Conservation (phyloP, 2,797 vertebrate genomes). For the Malacoctenus gilli region DNA sequence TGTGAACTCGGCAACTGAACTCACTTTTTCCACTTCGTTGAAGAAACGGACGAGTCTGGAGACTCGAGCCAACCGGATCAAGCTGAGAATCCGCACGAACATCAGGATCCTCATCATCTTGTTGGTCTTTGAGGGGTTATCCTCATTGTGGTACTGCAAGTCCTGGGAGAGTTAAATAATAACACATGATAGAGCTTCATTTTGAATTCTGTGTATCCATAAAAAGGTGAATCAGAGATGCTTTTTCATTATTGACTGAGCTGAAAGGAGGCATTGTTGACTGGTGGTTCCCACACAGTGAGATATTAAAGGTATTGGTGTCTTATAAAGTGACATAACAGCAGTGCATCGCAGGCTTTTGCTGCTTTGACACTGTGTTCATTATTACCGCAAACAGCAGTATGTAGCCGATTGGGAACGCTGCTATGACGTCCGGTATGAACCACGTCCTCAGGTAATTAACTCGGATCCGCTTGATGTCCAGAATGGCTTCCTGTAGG, state of each 20-base stretch:
- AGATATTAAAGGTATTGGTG: too few relatives aligned
- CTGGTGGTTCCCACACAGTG: too few relatives aligned
- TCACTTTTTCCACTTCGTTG: constrained; percentile 84
- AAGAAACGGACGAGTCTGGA: constrained; percentile 82
- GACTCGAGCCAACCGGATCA: constrained; percentile 80
- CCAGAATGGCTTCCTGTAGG: constrained; percentile 80
- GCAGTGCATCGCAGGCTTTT: constrained; percentile 11
- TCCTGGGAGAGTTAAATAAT: constrained; percentile 62
- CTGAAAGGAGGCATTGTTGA: too few relatives aligned
- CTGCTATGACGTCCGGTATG: constrained; percentile 82
- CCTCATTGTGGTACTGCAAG: constrained; percentile 73
- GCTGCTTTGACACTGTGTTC: constrained; percentile 10
- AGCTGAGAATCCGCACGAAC: constrained; percentile 83
- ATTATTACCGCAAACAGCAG: constrained; percentile 81
- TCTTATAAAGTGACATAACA: neutral
- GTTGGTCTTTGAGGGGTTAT: constrained; percentile 78
- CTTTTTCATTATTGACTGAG: too few relatives aligned
- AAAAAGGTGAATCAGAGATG: too few relatives aligned
- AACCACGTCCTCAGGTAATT: constrained; percentile 84
- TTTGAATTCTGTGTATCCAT: too few relatives aligned
- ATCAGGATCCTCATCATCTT: constrained; percentile 84
- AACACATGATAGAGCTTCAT: too few relatives aligned
- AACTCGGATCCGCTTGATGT: constrained; percentile 80
- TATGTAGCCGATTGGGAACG: constrained; percentile 84
- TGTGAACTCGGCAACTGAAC: constrained; percentile 13